Percentiles rank a stretch among this genome's conserved stretches.
Evolutionary conservation across 1,140 invertebrate species (phyloP).

Genomic region (Druon quercuslanigerum): DNA sequence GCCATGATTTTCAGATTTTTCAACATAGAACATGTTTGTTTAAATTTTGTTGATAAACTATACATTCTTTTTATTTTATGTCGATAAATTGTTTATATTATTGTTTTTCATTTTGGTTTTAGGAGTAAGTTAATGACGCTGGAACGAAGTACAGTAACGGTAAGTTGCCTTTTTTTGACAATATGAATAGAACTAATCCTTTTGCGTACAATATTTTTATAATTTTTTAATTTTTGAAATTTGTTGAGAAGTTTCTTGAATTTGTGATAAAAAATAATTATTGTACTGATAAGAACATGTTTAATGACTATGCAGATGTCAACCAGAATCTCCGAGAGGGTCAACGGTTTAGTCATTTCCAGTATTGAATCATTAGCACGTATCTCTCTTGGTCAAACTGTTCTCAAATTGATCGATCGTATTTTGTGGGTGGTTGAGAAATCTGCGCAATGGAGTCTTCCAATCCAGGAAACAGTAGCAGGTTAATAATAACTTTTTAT

Average conservation of each 20-base stretch:
- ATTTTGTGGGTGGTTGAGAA: slow-evolving; percentile 77
- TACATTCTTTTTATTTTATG: too few relatives aligned
- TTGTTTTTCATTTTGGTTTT: too few relatives aligned
- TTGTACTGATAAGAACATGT: not conserved
- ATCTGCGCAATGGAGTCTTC: slow-evolving; percentile 77
- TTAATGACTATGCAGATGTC: slow-evolving; percentile 40
- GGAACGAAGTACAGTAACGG: too few relatives aligned
- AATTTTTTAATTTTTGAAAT: not conserved
- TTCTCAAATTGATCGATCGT: slow-evolving; percentile 72
- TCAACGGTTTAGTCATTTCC: slow-evolving; percentile 34
- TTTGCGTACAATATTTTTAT: too few relatives aligned
- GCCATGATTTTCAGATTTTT: too few relatives aligned
- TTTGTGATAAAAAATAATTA: slow-evolving; percentile 14
- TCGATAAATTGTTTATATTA: too few relatives aligned
- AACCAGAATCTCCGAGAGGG: slow-evolving; percentile 37
- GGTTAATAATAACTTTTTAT: slow-evolving; percentile 41
- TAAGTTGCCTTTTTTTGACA: too few relatives aligned
- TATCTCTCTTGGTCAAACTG: slow-evolving; percentile 69
- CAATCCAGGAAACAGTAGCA: slow-evolving; percentile 51
- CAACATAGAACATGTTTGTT: too few relatives aligned
- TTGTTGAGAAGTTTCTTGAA: not conserved
- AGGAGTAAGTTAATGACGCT: too few relatives aligned
- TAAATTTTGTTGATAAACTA: too few relatives aligned
- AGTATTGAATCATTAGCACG: slow-evolving; percentile 52
- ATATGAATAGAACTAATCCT: too few relatives aligned